phyloP scores from a whole-genome alignment of 2,888 invertebrate genomes.

The Ceramica pisi region DNA sequence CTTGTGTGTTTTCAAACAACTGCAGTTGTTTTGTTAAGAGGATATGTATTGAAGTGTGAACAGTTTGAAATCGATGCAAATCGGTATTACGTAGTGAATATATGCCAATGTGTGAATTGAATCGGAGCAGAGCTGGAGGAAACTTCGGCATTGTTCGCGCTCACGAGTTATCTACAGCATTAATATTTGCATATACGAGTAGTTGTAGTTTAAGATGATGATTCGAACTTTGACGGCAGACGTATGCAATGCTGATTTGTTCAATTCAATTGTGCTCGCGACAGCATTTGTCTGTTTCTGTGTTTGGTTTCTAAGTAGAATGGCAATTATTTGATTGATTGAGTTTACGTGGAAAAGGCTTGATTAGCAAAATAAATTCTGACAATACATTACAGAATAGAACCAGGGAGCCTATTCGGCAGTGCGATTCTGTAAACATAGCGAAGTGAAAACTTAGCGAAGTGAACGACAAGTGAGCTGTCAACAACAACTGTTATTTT shows the following conservation, averaged over 20 bases:
- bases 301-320: too few relatives aligned
- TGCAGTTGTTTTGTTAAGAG: slow-evolving; percentile 11
- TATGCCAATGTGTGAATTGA: slow-evolving; percentile 31
- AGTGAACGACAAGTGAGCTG: too few relatives aligned
- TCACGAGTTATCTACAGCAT: slow-evolving; percentile 36
- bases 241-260: slow-evolving; percentile 8
- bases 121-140: slow-evolving; percentile 8
- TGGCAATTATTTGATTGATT: not conserved
- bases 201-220: slow-evolving; percentile 36
- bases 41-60: slow-evolving; percentile 20
- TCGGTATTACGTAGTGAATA: slow-evolving; percentile 34
- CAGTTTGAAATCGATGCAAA: slow-evolving; percentile 12
- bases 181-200: slow-evolving; percentile 48
- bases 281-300: not conserved
- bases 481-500: too few relatives aligned
- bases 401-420: too few relatives aligned
- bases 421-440: too few relatives aligned
- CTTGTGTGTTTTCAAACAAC: not conserved
- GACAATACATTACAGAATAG: too few relatives aligned
- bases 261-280: not conserved
- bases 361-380: not conserved
- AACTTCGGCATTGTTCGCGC: slow-evolving; percentile 31
- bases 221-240: slow-evolving; percentile 27
- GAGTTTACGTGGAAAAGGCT: not conserved
- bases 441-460: too few relatives aligned